These are phyloP conservation scores for Empidonax traillii DNA, from an alignment of 2,113 vertebrate species.

Conservation along the genomic window DNA sequence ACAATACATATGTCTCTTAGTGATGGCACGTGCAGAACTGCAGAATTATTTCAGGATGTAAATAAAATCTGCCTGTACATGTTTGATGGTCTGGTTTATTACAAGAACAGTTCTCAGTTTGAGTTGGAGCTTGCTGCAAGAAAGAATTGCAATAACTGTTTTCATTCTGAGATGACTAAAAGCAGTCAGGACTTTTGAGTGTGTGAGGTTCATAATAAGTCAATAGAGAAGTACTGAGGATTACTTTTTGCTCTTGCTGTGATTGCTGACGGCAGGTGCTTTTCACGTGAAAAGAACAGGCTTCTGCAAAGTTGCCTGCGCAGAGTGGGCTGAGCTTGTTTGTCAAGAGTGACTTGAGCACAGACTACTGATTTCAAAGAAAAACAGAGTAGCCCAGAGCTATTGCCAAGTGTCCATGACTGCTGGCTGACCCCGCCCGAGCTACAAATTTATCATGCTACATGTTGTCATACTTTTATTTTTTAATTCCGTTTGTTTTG, in stretches of 20 bases:
- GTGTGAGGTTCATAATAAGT: neutral
- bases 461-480: neutral
- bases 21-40: neutral
- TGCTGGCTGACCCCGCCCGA: neutral
- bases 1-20: neutral
- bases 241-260: neutral
- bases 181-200: neutral
- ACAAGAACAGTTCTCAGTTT: neutral
- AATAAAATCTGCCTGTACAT: constrained; percentile 31
- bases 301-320: neutral
- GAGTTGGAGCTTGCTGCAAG: neutral
- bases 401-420: neutral
- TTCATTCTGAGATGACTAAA: neutral
- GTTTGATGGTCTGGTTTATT: neutral
- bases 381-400: neutral
- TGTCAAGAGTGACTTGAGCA: neutral
- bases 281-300: neutral
- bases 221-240: neutral
- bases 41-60: neutral
- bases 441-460: neutral
- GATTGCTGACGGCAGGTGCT: neutral
- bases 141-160: neutral
- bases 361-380: neutral
- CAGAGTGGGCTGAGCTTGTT: neutral
- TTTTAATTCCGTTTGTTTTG: neutral